phyloP scores from a whole-genome alignment of 1,140 invertebrate genomes.

The Drosophila melanica region DNA sequence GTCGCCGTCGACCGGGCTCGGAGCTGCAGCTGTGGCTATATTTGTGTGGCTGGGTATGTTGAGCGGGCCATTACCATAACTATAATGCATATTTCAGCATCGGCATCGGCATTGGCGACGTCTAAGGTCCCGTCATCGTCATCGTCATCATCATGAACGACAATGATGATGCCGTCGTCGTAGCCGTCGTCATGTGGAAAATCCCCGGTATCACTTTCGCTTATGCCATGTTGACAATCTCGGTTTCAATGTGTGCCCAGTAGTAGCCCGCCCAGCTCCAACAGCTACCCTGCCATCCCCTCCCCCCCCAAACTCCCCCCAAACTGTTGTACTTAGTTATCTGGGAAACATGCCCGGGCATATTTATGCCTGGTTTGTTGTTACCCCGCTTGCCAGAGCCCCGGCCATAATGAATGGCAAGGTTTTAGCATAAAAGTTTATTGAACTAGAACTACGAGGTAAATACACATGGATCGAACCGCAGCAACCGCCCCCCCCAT shows the following conservation, averaged over 20 bases:
- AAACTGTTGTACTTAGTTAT: constrained; percentile 40
- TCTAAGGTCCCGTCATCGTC: constrained; percentile 42
- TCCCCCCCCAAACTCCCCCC: neutral
- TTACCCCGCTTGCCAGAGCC: neutral
- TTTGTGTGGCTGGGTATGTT: constrained; percentile 57
- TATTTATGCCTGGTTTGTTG: constrained; percentile 62
- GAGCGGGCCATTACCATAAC: constrained; percentile 77
- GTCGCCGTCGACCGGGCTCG: constrained; percentile 2
- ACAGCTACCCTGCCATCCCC: neutral
- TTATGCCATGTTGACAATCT: constrained; percentile 80
- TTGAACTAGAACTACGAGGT: constrained; percentile 65
- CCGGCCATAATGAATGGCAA: constrained; percentile 56
- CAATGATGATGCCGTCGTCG: constrained; percentile 36
- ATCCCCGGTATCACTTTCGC: constrained; percentile 81
- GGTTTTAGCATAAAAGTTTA: constrained; percentile 82
- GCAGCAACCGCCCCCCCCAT: constrained; percentile 1
- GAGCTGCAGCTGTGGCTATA: constrained; percentile 30
- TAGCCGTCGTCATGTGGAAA: constrained; percentile 61
- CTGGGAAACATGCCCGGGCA: constrained; percentile 62
- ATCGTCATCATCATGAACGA: constrained; percentile 30
- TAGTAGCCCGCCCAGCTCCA: neutral
- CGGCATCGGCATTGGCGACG: constrained; percentile 49
- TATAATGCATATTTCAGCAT: constrained; percentile 82
- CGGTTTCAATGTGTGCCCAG: constrained; percentile 74
- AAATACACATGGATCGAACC: constrained; percentile 40